These are phyloP conservation scores for Ophraella communa DNA, from an alignment of 2,888 invertebrate genomes.

Conservation along the genomic window DNA sequence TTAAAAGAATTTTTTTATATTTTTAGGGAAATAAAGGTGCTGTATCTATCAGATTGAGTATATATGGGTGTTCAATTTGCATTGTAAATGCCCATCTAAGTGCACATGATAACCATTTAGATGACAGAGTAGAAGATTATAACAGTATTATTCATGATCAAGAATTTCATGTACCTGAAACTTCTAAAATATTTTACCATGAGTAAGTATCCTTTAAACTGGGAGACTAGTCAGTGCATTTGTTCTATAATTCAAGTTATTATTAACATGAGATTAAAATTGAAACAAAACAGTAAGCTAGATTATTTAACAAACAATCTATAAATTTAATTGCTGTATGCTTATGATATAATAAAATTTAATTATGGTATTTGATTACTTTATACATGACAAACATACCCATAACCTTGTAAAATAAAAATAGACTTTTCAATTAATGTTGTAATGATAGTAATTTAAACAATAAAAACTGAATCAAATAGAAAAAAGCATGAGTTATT, in stretches of 20 bases:
- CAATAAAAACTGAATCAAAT: neutral
- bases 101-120: slow-evolving; percentile 84
- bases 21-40: slow-evolving; percentile 94
- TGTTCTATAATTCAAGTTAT: no score
- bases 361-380: neutral
- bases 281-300: no score
- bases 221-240: no score
- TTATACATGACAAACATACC: neutral
- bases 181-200: slow-evolving; percentile 86
- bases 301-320: no score
- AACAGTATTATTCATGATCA: slow-evolving; percentile 85
- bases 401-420: neutral
- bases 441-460: neutral
- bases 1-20: slow-evolving; percentile 42
- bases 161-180: slow-evolving; percentile 77
- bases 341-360: no score
- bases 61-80: slow-evolving; percentile 88
- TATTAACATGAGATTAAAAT: no score
- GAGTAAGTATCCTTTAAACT: slow-evolving; percentile 72
- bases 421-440: neutral
- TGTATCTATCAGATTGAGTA: slow-evolving; percentile 83
- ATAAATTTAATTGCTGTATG: no score
- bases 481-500: neutral
- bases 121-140: slow-evolving; percentile 88
- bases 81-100: slow-evolving; percentile 90